These are phyloP conservation scores for Samia ricini DNA, from an alignment of 1,140 invertebrate species.

Conservation along the genomic window DNA sequence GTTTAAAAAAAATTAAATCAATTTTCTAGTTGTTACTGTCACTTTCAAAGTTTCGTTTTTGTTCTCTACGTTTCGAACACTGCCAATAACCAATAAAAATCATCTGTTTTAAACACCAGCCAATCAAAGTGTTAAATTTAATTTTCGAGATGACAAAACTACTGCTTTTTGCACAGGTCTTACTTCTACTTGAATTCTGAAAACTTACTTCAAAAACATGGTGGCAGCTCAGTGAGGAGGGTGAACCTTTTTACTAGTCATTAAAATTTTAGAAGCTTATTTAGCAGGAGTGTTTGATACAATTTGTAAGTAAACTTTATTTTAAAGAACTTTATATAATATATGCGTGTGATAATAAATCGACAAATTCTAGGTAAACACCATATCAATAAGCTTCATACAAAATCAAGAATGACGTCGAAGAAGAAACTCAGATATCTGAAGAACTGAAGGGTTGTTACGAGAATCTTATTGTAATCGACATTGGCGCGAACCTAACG, in stretches of 20 bases:
- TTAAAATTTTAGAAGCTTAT: conserved; percentile 69
- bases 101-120: background rate
- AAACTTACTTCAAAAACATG: conserved; percentile 63
- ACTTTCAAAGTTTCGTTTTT: background rate
- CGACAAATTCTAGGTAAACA: conserved; percentile 60
- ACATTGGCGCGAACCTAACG: conserved; percentile 96
- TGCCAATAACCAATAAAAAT: background rate
- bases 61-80: background rate
- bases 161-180: background rate
- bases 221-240: conserved; percentile 69
- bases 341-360: background rate
- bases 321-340: conserved; percentile 2
- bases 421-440: conserved; percentile 70
- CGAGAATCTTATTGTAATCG: conserved; percentile 94
- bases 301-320: conserved; percentile 59
- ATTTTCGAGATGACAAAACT: background rate
- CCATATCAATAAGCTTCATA: conserved; percentile 69
- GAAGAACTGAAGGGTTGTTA: conserved; percentile 78
- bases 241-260: conserved; percentile 66
- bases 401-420: conserved; percentile 72
- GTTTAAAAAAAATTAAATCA: no score
- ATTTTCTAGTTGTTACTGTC: no score
- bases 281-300: conserved; percentile 73
- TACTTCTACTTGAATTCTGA: background rate
- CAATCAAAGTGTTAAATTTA: background rate